These are phyloP conservation scores for Diadophis punctatus DNA, from an alignment of 2,113 vertebrate genomes.

Conservation along the genomic window DNA sequence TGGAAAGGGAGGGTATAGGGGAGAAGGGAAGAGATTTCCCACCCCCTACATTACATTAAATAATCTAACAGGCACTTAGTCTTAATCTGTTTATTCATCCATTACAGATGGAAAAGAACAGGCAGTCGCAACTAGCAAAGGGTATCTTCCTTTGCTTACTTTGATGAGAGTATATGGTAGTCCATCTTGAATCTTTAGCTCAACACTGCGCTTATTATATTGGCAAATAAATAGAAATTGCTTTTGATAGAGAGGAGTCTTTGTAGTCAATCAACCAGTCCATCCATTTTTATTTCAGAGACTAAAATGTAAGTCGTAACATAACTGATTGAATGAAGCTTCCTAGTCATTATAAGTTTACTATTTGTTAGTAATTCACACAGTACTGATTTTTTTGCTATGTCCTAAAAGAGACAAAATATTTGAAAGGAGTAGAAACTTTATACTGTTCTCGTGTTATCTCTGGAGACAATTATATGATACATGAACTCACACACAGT, in stretches of 20 bases:
- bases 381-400: slow-evolving; percentile 52
- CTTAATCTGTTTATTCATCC: slow-evolving; percentile 39
- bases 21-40: neutral
- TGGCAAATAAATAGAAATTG: slow-evolving; percentile 55
- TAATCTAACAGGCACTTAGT: neutral
- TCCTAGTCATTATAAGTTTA: slow-evolving; percentile 43
- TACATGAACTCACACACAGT: neutral
- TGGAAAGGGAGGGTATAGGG: neutral
- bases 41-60: slow-evolving; percentile 1
- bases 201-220: slow-evolving; percentile 35
- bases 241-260: slow-evolving; percentile 42
- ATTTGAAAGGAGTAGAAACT: slow-evolving; percentile 17
- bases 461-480: neutral
- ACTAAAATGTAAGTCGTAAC: neutral
- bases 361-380: slow-evolving; percentile 49
- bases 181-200: slow-evolving; percentile 19
- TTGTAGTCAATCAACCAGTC: slow-evolving; percentile 37
- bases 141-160: slow-evolving; percentile 34
- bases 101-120: slow-evolving; percentile 32
- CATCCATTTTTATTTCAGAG: slow-evolving; percentile 46
- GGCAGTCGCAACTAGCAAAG: slow-evolving; percentile 33
- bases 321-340: neutral
- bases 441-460: neutral
- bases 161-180: slow-evolving; percentile 35
- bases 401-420: slow-evolving; percentile 23